Percentiles rank a stretch among this genome's conserved stretches.
Conservation (phyloP, 2,888 invertebrate genomes). For the Drosophila subquinaria region DNA sequence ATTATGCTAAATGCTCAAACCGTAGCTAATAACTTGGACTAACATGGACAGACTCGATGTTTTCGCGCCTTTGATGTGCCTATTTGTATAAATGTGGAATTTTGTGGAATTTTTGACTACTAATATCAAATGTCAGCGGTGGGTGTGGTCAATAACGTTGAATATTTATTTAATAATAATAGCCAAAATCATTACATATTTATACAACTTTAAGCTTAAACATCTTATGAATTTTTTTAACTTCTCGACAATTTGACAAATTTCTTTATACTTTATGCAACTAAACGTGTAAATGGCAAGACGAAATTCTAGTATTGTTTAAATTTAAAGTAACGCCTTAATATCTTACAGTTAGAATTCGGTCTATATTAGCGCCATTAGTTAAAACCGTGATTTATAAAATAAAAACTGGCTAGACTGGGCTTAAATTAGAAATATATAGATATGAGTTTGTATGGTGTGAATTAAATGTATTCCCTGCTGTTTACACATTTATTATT, state of each 20-base stretch:
- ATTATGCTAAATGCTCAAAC: slow-evolving; percentile 45
- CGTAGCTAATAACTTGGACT: slow-evolving; percentile 51
- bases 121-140: background rate
- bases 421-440: background rate
- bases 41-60: slow-evolving; percentile 5
- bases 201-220: background rate
- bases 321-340: too few relatives aligned
- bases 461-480: background rate
- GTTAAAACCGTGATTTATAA: background rate
- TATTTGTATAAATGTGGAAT: slow-evolving; percentile 18
- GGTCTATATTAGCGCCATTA: background rate
- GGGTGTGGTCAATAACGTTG: slow-evolving; percentile 19
- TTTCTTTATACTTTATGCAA: background rate
- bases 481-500: too few relatives aligned
- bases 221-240: background rate
- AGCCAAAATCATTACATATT: background rate
- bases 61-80: slow-evolving; percentile 35
- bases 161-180: background rate
- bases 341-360: background rate
- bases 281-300: too few relatives aligned
- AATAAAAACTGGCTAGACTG: background rate
- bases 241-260: background rate
- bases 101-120: slow-evolving; percentile 15
- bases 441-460: background rate
- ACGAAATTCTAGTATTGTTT: too few relatives aligned